Evolutionary conservation across 64 coral and sea anemone species (phyloP).

Genomic region (Actinia tenebrosa): DNA sequence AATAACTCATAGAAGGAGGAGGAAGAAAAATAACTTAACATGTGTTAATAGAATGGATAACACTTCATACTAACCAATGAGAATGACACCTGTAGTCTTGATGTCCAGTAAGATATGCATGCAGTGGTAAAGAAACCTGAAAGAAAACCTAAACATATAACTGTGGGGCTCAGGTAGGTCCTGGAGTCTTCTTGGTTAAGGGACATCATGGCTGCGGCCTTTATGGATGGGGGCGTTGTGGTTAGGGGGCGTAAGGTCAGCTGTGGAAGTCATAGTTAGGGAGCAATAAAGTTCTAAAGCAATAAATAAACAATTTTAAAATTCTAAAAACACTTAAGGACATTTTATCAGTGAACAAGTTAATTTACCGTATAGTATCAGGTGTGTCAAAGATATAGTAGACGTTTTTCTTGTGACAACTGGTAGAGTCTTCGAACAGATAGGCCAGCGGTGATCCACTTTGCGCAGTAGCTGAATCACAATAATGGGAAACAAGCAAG

Average conservation of each 20-base stretch:
- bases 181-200: too few relatives aligned
- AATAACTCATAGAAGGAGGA: too few relatives aligned
- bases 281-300: too few relatives aligned
- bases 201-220: too few relatives aligned
- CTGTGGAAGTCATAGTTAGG: too few relatives aligned
- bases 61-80: conserved; percentile 55
- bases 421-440: conserved; percentile 75
- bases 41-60: background rate
- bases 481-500: background rate
- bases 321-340: too few relatives aligned
- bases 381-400: conserved; percentile 83
- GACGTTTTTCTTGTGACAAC: conserved; percentile 61
- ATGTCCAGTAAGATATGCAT: conserved; percentile 68
- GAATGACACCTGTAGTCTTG: conserved; percentile 72
- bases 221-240: too few relatives aligned
- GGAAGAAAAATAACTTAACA: too few relatives aligned
- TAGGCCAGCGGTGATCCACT: conserved; percentile 55
- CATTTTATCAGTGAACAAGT: background rate
- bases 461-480: background rate
- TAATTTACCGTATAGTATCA: conserved; percentile 84
- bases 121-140: conserved; percentile 65
- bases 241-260: too few relatives aligned
- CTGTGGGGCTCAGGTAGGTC: too few relatives aligned
- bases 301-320: too few relatives aligned
- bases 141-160: background rate